Evolutionary conservation across 92 coral and sea anemone genomes (phyloP), one percentile per base, ranked within the genome.

Genomic region (Parazoanthus darwini): DNA sequence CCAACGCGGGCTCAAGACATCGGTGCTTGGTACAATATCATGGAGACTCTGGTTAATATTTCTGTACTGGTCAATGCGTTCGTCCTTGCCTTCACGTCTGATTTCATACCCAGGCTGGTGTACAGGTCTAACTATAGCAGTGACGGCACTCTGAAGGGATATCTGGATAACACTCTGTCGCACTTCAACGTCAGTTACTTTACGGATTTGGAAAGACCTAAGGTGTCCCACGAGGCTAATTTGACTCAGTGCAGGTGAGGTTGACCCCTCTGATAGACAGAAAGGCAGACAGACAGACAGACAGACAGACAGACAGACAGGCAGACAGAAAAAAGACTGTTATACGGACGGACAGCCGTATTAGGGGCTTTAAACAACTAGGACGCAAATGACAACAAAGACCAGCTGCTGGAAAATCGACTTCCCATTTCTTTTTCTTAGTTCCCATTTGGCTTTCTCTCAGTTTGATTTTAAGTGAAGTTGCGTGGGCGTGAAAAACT

Each of bases 1-100:
- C 93, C 98, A 16, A 78, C n/a, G 71, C 96, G 97, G 89, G 98
- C 98, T 33, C 98, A 96, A 88, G 98, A 96, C 78, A 96, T 96
- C 42, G 98, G 98, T 3, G 98, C 98, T 59, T 96, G 98, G 98
- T 94, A 76, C 77, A 89, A 86, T 23, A 96, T 96, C 84, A 86
- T 96, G 89, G 98, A 96, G 51, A 94, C 90, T 77, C 80, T 96
- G 29, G 93, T 96, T 5, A 93, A 87, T 75, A 86, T 96, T 79
- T 94, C 98, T 20, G 98, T 96, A 0, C 90, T 96, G 35, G 95
- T 96, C 42, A 96, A 96, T 81, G 98, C 96, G 22, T 96, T 96
- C 80, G 98, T 96, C 46, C 89, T 96, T 74, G 95, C 98, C 2
- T 96, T 96, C 88, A 94, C 98, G 23, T 96, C 98, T 1, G 98